Conservation (phyloP, 2,113 vertebrate species). For the Syrmaticus mikado region DNA sequence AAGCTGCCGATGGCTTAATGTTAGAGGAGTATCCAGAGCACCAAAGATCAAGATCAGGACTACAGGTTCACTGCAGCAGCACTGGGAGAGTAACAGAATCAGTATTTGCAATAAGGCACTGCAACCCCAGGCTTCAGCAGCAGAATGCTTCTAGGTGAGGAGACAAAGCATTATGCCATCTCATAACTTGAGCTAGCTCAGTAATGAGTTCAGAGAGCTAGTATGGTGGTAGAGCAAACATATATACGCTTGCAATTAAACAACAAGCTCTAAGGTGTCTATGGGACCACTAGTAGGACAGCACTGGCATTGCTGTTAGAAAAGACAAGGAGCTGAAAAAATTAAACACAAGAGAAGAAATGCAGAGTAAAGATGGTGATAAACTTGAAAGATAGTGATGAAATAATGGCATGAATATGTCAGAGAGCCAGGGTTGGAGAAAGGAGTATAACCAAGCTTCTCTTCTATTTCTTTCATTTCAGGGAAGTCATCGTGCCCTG, state of each 20-base stretch:
- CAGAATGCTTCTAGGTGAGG: neutral
- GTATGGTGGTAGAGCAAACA: neutral
- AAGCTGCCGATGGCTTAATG: neutral
- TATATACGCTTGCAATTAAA: neutral
- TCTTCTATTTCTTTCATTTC: too few species aligned
- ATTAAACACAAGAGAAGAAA: neutral
- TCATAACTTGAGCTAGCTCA: neutral
- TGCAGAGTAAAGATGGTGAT: neutral
- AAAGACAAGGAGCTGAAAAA: neutral
- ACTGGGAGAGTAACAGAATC: rapidly evolving
- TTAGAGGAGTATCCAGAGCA: neutral
- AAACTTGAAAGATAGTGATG: neutral
- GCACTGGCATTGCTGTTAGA: neutral
- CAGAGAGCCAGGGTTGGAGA: neutral
- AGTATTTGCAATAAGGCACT: neutral
- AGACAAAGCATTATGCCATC: neutral
- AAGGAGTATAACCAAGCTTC: neutral
- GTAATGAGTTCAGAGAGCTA: neutral
- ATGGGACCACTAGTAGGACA: neutral
- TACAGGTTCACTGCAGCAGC: neutral
- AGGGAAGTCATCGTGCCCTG: too few species aligned
- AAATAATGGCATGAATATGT: neutral
- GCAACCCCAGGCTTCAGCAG: neutral
- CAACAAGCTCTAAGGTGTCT: neutral
- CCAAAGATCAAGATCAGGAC: neutral